Percentiles rank a stretch among this genome's conserved stretches.
phyloP scores from a whole-genome alignment of 2,113 vertebrate genomes.

The Picathartes gymnocephalus region DNA sequence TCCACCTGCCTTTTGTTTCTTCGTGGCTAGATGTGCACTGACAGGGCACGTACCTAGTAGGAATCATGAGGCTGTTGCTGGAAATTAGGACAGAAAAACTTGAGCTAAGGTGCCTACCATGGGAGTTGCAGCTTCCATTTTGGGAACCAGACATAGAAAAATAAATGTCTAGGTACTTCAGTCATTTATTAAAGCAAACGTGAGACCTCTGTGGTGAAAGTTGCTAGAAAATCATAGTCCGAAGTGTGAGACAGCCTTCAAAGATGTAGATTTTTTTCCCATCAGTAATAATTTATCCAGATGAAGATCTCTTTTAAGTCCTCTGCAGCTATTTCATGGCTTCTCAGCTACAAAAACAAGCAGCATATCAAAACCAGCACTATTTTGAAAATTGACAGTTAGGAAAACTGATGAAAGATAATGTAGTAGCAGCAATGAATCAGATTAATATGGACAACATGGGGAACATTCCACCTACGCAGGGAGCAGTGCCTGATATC shows the following conservation, averaged over 20 bases:
- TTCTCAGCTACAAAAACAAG: neutral
- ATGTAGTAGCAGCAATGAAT: neutral
- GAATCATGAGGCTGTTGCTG: neutral
- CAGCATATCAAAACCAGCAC: neutral
- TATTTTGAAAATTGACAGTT: slow-evolving; percentile 32
- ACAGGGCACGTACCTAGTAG: rapidly evolving
- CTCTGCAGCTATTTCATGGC: neutral
- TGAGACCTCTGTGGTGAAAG: neutral
- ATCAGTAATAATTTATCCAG: neutral
- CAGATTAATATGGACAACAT: slow-evolving; percentile 26
- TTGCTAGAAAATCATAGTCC: neutral
- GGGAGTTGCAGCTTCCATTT: neutral
- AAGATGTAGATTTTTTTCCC: neutral
- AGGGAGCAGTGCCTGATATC: slow-evolving; percentile 3
- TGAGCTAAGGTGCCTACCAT: neutral
- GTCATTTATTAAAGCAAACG: neutral
- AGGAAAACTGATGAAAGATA: slow-evolving; percentile 31
- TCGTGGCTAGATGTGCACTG: neutral
- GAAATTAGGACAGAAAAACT: neutral
- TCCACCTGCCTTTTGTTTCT: neutral
- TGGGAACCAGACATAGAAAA: neutral
- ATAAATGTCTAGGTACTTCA: neutral
- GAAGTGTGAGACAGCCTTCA: neutral
- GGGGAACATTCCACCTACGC: slow-evolving; percentile 19
- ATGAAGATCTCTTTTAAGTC: slow-evolving; percentile 16